Evolutionary conservation across 2,888 invertebrate genomes (phyloP), one percentile per base, ranked within the genome.

Genomic region (Ornithoptera alexandrae): DNA sequence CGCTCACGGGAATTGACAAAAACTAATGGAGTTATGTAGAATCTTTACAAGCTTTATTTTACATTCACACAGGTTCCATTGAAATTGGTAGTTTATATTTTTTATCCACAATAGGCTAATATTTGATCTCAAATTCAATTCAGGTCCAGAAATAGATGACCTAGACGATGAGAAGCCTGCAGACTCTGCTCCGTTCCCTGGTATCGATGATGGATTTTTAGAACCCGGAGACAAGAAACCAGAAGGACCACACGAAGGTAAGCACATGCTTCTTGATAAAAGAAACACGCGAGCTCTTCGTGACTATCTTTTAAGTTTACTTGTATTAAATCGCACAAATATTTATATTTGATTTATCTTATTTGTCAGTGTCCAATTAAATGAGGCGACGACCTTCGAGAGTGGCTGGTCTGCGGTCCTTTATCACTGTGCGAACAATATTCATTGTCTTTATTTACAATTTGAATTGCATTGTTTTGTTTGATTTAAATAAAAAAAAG

Each of bases 201-300:
- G 95, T 42, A 93, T 95, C 62, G 95, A 96, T 72, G 95, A 95
- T 79, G 95, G 95, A 0, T 90, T 96, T 10, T 87, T 94, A 18
- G 84, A 85, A n/a, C 74, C 82, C 7, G 75, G 75, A 8, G 84
- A 83, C 53, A 81, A 78, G 68, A 84, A 80, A 39, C 81, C 84
- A 0, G 78, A 78, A 2, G 77, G 69, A 60, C 46, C 39, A 6
- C 70, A 77, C n/a, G 82, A 81, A 65, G 76, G 78, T 74, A 73
- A 65, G 20, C 42, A 62, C 68, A 62, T 65, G 64, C 50, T 10
- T 39, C 7, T 39, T 10, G 10, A 39, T 39, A 6, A 39, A 39
- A 39, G 8, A 39, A 39, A 39, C 39, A 39, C 39, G 39, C 39
- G 10, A 8, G 39, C 39, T 6, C 1, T 39, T 10, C 39, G 39